Percentiles rank a stretch among this genome's conserved stretches.
These are phyloP conservation scores for Anhinga rufa DNA, from an alignment of 2,113 vertebrate species.

Conservation along the genomic window DNA sequence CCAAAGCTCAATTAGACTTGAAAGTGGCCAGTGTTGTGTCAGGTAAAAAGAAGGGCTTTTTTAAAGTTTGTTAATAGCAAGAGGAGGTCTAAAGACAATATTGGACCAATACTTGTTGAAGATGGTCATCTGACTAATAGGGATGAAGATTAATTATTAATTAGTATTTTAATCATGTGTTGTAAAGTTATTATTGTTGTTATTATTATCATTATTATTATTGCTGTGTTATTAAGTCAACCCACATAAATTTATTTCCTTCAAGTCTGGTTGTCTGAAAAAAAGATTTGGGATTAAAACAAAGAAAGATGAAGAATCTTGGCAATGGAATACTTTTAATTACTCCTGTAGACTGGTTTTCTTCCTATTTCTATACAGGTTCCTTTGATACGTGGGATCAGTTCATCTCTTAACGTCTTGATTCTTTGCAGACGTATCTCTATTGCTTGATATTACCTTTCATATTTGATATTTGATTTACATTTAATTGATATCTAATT, in stretches of 20 bases:
- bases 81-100: background rate
- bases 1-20: background rate
- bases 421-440: background rate
- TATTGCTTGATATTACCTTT: background rate
- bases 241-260: background rate
- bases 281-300: background rate
- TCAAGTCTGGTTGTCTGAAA: background rate
- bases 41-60: background rate
- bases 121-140: background rate
- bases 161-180: background rate
- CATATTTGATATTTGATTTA: background rate
- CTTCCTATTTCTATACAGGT: background rate
- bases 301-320: background rate
- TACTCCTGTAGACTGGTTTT: background rate
- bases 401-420: background rate
- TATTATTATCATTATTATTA: background rate
- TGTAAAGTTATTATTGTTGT: background rate
- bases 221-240: background rate
- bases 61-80: background rate
- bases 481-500: background rate
- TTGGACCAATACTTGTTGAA: background rate
- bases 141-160: background rate
- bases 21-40: background rate
- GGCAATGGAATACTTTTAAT: background rate
- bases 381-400: background rate